phyloP scores from a whole-genome alignment of 92 coral and sea anemone species.

The Blastomussa wellsi region DNA sequence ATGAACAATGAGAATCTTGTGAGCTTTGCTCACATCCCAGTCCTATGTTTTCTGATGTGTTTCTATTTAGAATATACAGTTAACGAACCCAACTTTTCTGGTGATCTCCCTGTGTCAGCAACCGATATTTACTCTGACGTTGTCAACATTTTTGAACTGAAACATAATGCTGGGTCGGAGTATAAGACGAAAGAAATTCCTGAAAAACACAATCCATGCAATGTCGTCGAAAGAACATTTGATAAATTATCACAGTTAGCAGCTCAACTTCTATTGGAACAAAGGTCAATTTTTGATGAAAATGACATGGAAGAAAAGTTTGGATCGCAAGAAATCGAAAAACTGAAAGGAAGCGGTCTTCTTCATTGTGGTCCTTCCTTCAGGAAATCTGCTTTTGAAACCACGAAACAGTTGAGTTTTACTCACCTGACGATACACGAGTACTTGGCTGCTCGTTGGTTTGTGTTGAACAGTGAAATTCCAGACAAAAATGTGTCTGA shows the following conservation, averaged over 20 bases:
- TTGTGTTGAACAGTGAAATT: constrained; percentile 25
- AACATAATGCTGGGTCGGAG: constrained; percentile 14
- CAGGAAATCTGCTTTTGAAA: constrained; percentile 30
- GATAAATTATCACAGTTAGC: constrained; percentile 46
- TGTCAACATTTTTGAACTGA: constrained; percentile 19
- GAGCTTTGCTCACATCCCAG: constrained; percentile 56
- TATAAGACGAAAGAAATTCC: background rate
- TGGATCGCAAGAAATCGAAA: background rate
- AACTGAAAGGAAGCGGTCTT: constrained; percentile 43
- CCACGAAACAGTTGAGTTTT: constrained; percentile 32
- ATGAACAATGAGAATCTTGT: constrained; percentile 50
- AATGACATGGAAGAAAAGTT: constrained; percentile 23
- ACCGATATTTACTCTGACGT: constrained; percentile 34
- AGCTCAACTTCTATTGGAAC: constrained; percentile 35
- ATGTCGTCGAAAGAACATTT: background rate
- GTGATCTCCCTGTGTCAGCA: constrained; percentile 32
- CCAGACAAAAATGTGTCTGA: constrained; percentile 25
- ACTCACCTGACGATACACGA: constrained; percentile 58
- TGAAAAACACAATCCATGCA: background rate
- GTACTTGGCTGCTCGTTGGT: constrained; percentile 51
- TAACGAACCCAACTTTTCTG: background rate
- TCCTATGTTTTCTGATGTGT: constrained; percentile 23
- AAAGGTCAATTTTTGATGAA: constrained; percentile 22
- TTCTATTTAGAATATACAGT: constrained; percentile 11
- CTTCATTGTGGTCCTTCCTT: constrained; percentile 55